phyloP scores from a whole-genome alignment of 2,113 vertebrate genomes.

The Columba janthina region DNA sequence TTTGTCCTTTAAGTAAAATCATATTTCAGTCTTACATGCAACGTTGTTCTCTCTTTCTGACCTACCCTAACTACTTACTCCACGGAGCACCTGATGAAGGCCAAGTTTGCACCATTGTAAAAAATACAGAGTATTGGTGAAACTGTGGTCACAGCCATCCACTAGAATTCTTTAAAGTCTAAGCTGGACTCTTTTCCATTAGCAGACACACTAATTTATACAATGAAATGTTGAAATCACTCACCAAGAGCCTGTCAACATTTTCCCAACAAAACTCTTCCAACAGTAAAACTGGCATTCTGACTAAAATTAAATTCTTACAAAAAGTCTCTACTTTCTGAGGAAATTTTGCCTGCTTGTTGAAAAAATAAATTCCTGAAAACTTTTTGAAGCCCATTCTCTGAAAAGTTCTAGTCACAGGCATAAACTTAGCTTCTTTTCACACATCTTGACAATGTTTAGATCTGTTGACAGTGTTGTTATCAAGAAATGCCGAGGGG shows the following conservation, averaged over 20 bases:
- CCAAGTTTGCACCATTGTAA: background rate
- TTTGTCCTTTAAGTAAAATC: background rate
- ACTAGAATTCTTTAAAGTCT: background rate
- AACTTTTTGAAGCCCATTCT: constrained; percentile 61
- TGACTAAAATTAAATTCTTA: background rate
- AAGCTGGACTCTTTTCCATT: background rate
- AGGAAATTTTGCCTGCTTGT: background rate
- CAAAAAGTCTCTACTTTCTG: background rate
- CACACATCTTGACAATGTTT: constrained; percentile 67
- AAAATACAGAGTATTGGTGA: background rate
- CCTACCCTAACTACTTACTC: background rate
- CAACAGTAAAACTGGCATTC: background rate
- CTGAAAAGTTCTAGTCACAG: constrained; percentile 54
- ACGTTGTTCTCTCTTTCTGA: background rate
- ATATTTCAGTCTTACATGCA: background rate
- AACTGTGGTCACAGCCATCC: background rate
- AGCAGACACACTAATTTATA: background rate
- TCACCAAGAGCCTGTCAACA: background rate
- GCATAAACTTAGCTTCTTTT: constrained; percentile 68
- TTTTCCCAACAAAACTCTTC: constrained; percentile 2
- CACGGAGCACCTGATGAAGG: background rate
- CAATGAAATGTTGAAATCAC: background rate
- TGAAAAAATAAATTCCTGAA: constrained; percentile 17
- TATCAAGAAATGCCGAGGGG: constrained; percentile 63
- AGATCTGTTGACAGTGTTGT: constrained; percentile 68